Conservation (phyloP, 2,113 vertebrate genomes). For the Oenanthe melanoleuca region DNA sequence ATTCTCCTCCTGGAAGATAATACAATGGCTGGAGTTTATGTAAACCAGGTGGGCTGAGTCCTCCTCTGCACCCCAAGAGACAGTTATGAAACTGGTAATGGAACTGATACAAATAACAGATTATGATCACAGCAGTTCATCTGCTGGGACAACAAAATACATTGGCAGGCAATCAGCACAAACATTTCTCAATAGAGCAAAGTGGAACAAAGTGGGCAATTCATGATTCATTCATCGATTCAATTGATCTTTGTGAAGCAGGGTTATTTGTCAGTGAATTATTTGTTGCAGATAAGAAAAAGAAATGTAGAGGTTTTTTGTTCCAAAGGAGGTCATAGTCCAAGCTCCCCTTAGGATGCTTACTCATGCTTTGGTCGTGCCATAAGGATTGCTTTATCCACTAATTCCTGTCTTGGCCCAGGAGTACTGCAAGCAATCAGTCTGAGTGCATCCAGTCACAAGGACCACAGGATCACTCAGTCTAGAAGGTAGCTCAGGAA, state of each 20-base stretch:
- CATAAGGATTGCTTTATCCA: background rate
- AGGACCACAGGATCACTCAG: background rate
- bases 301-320: background rate
- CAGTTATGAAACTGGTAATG: background rate
- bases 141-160: slow-evolving; percentile 32
- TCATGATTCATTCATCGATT: slow-evolving; percentile 34
- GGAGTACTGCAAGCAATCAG: background rate
- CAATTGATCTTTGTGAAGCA: slow-evolving; percentile 16
- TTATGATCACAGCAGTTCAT: slow-evolving; percentile 34
- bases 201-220: slow-evolving; percentile 24
- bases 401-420: background rate
- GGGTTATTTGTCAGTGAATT: background rate
- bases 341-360: background rate
- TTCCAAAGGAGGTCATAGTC: background rate
- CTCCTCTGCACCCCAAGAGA: background rate
- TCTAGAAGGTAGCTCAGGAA: background rate
- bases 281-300: background rate
- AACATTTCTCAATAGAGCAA: slow-evolving; percentile 27
- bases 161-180: slow-evolving; percentile 17
- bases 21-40: background rate
- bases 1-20: background rate
- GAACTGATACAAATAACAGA: slow-evolving; percentile 33
- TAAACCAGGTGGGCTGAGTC: background rate
- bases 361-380: slow-evolving; percentile 10
- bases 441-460: background rate